Base-by-base conservation (phyloP, 2,888 invertebrate species). In the Cosmia pyralina region DNA sequence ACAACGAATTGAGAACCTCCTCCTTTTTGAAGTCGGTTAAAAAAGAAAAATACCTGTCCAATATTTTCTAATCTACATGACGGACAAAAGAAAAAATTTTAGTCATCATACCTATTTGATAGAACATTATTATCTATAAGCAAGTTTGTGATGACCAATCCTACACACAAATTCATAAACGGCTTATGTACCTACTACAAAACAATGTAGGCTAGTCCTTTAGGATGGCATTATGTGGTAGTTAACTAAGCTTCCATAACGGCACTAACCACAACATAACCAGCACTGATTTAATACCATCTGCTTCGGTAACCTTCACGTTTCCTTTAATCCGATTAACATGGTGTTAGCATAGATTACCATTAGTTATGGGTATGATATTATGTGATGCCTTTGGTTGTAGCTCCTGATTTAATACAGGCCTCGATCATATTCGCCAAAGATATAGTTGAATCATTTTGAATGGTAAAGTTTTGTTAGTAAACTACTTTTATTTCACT, bases 321-420 rank as follows among this genome's bases (percentile, higher is more conserved):
- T 81, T 81, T 79, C 78, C 79, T 81, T 72, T 85, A 83, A 86
- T 81, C 83, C 73, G 86, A 83, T 86, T 85, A 83, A 17, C 72
- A 57, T 55, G 69, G 81, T 69, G 63, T 77, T 68, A 69, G 41
- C 60, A 71, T 67, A 71, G 84, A 85, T 80, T 75, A 72, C 52
- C 66, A 68, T 62, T 76, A 74, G 57, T 72, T 81, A 71, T 72
- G 68, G 52, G 17, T 65, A 69, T 68, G 57, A 71, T 72, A 63
- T 60, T 72, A 63, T 60, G 41, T 57, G 67, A 34, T 79, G 57
- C 15, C 22, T n/a, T 11, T 34, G 44, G 15, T 5, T 73, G 38
- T 57, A 17, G 15, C 10, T 22, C 19, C 11, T 58, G 15, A 53
- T 72, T 60, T 48, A 60, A 13, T 19, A 41, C 17, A n/a, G 34